Evolutionary conservation across 2,888 invertebrate species (phyloP).

Genomic region (Patella depressa): DNA sequence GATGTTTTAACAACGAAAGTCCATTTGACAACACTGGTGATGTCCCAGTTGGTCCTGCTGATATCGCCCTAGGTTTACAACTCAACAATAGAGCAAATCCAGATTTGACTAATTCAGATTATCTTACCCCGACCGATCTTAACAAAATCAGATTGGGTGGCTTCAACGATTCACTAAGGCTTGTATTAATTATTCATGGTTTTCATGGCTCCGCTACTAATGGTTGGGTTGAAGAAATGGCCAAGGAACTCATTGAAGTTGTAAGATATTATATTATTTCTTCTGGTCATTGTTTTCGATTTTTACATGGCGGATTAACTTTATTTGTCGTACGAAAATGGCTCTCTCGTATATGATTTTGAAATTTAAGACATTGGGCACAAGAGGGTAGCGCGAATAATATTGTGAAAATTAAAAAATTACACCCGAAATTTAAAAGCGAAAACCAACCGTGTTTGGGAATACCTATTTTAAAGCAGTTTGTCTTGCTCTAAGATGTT

Average conservation of each 20-base stretch:
- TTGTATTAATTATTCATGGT: neutral
- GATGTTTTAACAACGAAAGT: neutral
- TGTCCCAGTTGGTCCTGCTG: neutral
- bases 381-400: no score
- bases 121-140: neutral
- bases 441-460: no score
- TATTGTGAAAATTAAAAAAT: no score
- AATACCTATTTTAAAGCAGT: no score
- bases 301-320: no score
- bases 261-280: neutral
- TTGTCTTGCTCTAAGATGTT: no score
- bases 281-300: no score
- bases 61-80: neutral
- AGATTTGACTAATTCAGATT: neutral
- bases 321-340: no score
- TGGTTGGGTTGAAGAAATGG: neutral
- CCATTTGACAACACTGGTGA: neutral
- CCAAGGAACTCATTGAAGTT: neutral
- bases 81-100: neutral
- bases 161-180: neutral
- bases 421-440: no score
- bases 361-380: no score
- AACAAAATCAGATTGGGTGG: neutral
- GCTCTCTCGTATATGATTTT: no score
- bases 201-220: neutral